Evolutionary conservation across 2,797 vertebrate species (phyloP).

Genomic region (Gorsachius magnificus): DNA sequence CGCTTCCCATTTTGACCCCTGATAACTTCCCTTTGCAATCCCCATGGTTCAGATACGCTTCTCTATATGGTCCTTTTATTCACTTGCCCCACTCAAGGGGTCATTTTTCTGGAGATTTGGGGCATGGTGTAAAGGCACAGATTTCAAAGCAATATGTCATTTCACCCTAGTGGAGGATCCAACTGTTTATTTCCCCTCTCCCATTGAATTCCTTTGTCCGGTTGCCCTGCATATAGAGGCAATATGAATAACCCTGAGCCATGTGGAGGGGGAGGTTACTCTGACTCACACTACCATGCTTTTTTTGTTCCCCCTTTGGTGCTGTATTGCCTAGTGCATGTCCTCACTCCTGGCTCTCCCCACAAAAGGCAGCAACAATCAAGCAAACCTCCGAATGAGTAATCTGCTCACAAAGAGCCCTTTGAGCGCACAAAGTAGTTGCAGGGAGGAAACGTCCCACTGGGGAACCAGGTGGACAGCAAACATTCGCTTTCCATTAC

Average conservation of each 20-base stretch:
- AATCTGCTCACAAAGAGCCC: constrained; percentile 71
- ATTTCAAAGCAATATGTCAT: constrained; percentile 52
- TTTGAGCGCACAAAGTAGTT: constrained; percentile 69
- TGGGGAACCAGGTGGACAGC: constrained; percentile 83
- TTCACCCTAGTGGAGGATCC: constrained; percentile 17
- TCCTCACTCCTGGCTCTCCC: constrained; percentile 56
- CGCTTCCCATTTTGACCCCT: constrained; percentile 3
- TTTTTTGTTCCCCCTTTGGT: constrained; percentile 37
- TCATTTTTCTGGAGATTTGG: not conserved
- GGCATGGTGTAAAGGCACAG: not conserved
- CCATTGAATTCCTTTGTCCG: constrained; percentile 44
- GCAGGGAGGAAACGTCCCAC: constrained; percentile 68
- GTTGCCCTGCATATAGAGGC: constrained; percentile 23
- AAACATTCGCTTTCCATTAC: constrained; percentile 87
- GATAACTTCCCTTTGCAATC: constrained; percentile 4
- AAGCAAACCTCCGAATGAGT: constrained; percentile 61
- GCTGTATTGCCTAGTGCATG: constrained; percentile 16
- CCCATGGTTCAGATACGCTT: not conserved
- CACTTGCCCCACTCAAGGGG: not conserved
- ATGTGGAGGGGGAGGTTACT: constrained; percentile 22
- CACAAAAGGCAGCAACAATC: constrained; percentile 61
- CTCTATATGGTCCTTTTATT: constrained; percentile 16
- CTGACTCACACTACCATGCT: constrained; percentile 53
- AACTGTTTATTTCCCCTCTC: constrained; percentile 41
- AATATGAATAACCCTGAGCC: constrained; percentile 14